phyloP scores from a whole-genome alignment of 2,888 invertebrate genomes.

The Tromatobia lineatoria region DNA sequence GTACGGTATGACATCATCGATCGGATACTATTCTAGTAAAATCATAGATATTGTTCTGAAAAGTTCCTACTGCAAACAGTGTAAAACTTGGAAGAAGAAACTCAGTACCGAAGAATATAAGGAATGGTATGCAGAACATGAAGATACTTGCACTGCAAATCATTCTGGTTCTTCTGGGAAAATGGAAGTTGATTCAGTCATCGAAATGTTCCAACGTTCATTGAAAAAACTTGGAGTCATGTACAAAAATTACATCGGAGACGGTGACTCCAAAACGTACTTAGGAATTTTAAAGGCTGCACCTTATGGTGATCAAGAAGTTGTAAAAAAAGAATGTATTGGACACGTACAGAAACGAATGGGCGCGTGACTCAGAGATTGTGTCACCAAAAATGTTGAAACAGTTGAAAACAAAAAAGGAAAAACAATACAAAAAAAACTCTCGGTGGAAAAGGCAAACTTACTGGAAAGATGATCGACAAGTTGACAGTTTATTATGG shows the following conservation, averaged over 20 bases:
- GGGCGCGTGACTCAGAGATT: constrained; percentile 23
- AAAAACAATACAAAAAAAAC: constrained; percentile 14
- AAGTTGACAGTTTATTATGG: constrained; percentile 27
- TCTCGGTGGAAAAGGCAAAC: constrained; percentile 29
- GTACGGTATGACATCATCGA: constrained; percentile 64
- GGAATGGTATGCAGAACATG: constrained; percentile 43
- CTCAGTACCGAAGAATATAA: constrained; percentile 33
- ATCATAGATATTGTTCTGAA: constrained; percentile 47
- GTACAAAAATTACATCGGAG: constrained; percentile 46
- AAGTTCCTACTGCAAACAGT: constrained; percentile 52
- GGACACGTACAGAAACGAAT: constrained; percentile 25
- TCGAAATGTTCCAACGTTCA: constrained; percentile 29
- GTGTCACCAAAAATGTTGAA: constrained; percentile 23
- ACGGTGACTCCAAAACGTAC: constrained; percentile 49
- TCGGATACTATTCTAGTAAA: constrained; percentile 63
- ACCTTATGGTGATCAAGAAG: constrained; percentile 60
- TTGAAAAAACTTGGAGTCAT: constrained; percentile 43
- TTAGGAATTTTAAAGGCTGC: constrained; percentile 86
- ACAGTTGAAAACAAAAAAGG: background rate
- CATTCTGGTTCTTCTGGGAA: constrained; percentile 44
- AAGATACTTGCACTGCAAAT: constrained; percentile 38
- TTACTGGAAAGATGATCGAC: constrained; percentile 18
- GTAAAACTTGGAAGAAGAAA: constrained; percentile 39
- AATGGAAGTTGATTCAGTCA: constrained; percentile 53
- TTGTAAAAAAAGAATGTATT: constrained; percentile 12